These are phyloP conservation scores for Scomberomorus guttatus DNA, from an alignment of 2,797 vertebrate species.

Conservation along the genomic window DNA sequence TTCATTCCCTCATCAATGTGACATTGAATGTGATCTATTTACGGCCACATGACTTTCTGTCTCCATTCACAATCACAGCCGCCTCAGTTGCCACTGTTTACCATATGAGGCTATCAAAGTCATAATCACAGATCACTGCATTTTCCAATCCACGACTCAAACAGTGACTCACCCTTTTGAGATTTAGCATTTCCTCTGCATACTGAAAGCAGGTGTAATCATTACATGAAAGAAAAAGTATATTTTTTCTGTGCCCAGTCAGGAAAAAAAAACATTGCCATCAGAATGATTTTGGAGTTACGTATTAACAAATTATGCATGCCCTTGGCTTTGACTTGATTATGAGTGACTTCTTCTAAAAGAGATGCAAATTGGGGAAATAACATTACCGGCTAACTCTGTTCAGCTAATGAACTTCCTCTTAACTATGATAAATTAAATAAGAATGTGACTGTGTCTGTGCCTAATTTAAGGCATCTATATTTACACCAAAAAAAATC, in stretches of 20 bases:
- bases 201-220: constrained; percentile 31
- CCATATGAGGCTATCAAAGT: constrained; percentile 7
- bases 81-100: neutral
- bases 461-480: constrained; percentile 21
- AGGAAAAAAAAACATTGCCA: constrained; percentile 35
- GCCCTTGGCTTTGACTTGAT: constrained; percentile 53
- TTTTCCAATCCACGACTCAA: constrained; percentile 24
- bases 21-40: constrained; percentile 36
- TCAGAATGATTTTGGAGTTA: constrained; percentile 28
- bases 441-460: constrained; percentile 11
- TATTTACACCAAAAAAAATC: constrained; percentile 1
- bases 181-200: constrained; percentile 17
- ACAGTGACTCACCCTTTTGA: constrained; percentile 10
- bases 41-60: neutral
- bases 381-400: constrained; percentile 42
- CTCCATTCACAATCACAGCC: constrained; percentile 7
- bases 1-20: constrained; percentile 42
- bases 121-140: constrained; percentile 21
- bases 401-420: constrained; percentile 26
- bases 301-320: constrained; percentile 42
- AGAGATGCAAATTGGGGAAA: constrained; percentile 59
- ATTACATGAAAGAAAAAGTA: constrained; percentile 19
- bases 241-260: constrained; percentile 12
- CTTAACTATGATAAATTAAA: constrained; percentile 36
- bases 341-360: constrained; percentile 49